Evolutionary conservation across 2,797 vertebrate species (phyloP).

Genomic region (Semotilus atromaculatus): DNA sequence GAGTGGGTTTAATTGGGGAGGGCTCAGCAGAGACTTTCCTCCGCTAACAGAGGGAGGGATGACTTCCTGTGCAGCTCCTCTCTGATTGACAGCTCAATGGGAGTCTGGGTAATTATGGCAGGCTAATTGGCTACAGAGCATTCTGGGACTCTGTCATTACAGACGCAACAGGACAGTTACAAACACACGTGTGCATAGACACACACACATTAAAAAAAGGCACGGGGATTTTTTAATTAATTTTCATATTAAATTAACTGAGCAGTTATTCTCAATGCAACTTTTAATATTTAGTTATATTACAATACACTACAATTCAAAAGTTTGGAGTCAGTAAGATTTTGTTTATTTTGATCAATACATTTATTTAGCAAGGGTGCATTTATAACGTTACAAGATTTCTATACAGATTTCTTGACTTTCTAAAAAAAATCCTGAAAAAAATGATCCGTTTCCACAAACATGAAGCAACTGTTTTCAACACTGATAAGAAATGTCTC

Average conservation of each 20-base stretch:
- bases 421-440: background rate
- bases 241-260: background rate
- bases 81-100: conserved; percentile 82
- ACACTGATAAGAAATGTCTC: background rate
- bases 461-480: background rate
- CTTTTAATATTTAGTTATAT: background rate
- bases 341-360: no score
- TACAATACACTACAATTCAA: background rate
- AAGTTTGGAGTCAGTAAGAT: background rate
- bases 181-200: conserved; percentile 41
- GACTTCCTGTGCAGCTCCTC: conserved; percentile 76
- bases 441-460: fast-evolving
- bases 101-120: conserved; percentile 81
- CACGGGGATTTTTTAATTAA: background rate
- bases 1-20: conserved; percentile 58
- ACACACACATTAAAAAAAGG: background rate
- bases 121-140: conserved; percentile 82
- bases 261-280: background rate
- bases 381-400: background rate
- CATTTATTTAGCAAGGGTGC: background rate
- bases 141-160: conserved; percentile 81
- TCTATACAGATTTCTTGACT: background rate
- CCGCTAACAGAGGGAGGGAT: conserved; percentile 66
- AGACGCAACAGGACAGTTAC: conserved; percentile 74
- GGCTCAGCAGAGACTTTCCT: conserved; percentile 56